Conservation (phyloP, 2,888 invertebrate genomes). For the Dascillus cervinus region DNA sequence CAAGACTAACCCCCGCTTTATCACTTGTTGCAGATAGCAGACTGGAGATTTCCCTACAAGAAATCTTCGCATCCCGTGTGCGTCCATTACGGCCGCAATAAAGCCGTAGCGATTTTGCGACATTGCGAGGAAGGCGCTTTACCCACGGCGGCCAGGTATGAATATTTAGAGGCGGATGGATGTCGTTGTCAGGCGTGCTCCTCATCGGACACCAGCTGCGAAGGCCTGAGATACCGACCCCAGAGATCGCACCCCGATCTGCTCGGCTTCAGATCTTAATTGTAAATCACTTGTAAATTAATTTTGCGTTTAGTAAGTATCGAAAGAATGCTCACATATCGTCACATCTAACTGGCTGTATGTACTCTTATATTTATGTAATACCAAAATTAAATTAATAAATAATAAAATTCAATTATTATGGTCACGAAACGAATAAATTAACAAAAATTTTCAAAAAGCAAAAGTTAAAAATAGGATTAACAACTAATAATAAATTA, state of each 20-base stretch:
- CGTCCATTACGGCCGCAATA: conserved; percentile 63
- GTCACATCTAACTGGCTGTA: too few species aligned
- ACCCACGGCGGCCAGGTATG: conserved; percentile 62
- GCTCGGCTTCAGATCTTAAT: conserved; percentile 33
- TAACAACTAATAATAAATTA: too few species aligned
- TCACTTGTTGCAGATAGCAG: conserved; percentile 56
- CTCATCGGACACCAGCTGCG: conserved; percentile 63
- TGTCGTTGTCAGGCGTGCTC: conserved; percentile 69
- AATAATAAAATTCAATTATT: too few species aligned
- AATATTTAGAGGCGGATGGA: conserved; percentile 68
- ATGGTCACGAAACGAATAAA: too few species aligned
- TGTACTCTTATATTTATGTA: too few species aligned
- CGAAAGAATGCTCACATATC: too few species aligned
- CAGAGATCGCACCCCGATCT: conserved; percentile 38
- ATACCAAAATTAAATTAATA: too few species aligned
- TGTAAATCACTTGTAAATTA: too few species aligned
- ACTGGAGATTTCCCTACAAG: conserved; percentile 85
- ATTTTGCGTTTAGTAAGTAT: too few species aligned
- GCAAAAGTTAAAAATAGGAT: too few species aligned
- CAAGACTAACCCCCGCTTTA: too few species aligned
- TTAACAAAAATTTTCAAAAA: too few species aligned
- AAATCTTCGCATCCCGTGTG: conserved; percentile 81
- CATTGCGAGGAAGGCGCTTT: conserved; percentile 70
- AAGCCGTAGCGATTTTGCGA: conserved; percentile 56
- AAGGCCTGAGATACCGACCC: conserved; percentile 50